Conservation (phyloP, 2,797 vertebrate genomes). For the Parambassis ranga region DNA sequence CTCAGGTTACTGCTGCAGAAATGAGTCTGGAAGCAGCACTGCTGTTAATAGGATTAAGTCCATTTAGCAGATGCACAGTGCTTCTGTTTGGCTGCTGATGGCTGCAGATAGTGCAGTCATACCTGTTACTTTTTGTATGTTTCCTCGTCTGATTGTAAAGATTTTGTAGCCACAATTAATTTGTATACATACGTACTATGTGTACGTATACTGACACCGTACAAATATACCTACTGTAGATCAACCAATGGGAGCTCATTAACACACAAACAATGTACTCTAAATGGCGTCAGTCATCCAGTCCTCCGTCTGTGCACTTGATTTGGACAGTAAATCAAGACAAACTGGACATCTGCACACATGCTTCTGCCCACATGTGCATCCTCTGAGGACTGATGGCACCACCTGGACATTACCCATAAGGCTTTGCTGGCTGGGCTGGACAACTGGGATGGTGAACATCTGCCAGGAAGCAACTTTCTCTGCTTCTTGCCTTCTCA, state of each 20-base stretch:
- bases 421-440: conserved; percentile 4
- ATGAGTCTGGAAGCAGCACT: neutral
- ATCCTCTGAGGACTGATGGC: neutral
- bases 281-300: neutral
- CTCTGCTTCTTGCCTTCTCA: conserved; percentile 19
- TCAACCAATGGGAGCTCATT: neutral
- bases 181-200: no score
- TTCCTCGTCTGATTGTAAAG: neutral
- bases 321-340: conserved; percentile 1
- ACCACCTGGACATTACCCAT: conserved; percentile 35
- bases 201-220: neutral
- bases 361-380: neutral
- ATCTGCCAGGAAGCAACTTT: conserved; percentile 38
- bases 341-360: conserved; percentile 16
- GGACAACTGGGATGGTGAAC: conserved; percentile 32
- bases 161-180: no score
- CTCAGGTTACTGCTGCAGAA: neutral
- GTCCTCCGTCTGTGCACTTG: neutral
- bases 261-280: neutral
- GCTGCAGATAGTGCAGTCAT: neutral
- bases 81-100: neutral
- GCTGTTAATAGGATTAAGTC: conserved; percentile 2
- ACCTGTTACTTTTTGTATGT: no score
- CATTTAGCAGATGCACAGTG: neutral
- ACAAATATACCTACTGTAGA: neutral